Base-by-base conservation (phyloP, 2,797 vertebrate genomes). In the Florisuga fusca region DNA sequence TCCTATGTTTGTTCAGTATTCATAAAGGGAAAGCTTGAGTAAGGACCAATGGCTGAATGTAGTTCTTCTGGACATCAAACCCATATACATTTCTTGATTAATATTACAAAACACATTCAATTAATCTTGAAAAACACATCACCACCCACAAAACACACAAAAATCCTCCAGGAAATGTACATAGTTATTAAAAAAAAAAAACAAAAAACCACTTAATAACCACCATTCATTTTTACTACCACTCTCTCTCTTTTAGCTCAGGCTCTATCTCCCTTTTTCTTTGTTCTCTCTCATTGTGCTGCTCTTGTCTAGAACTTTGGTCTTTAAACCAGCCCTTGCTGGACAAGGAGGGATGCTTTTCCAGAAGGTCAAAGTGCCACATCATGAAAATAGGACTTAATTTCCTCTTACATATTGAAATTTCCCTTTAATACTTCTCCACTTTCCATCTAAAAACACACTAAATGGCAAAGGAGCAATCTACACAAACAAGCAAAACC, bases 251-350 rank as follows among this genome's bases (percentile, higher is more conserved):
- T 57, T 68, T 38, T 53, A 87, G 57, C 41, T 78, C 36, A 21
- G 61, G 19, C 22, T 68, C 33, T 33, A 4, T 6, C 19, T 34
- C 22, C 5, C 4, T n/a, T 53, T 36, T 22, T 3, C 4, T 43
- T n/a, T 18, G 12, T 10, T 46, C 10, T 2, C 20, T 12, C 27
- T n/a, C 25, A 41, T 15, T 18, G 11, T 31, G 38, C 54, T 21
- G 16, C 10, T 50, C 3, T 18, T 45, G 31, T 31, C 26, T 10
- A 0, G 7, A 41, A 19, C 7, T 20, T 72, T 33, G 0, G 2
- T 17, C 46, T 50, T 43, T 14, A 29, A 20, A 36, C 14, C 29
- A 38, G 12, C 19, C 21, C 25, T 4, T 11, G 23, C 15, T 3
- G 38, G 27, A 18, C 16, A 20, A 45, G 14, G 23, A 5, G 3